These are phyloP conservation scores for Crax fasciolata DNA, from an alignment of 2,797 vertebrate species.

Conservation along the genomic window DNA sequence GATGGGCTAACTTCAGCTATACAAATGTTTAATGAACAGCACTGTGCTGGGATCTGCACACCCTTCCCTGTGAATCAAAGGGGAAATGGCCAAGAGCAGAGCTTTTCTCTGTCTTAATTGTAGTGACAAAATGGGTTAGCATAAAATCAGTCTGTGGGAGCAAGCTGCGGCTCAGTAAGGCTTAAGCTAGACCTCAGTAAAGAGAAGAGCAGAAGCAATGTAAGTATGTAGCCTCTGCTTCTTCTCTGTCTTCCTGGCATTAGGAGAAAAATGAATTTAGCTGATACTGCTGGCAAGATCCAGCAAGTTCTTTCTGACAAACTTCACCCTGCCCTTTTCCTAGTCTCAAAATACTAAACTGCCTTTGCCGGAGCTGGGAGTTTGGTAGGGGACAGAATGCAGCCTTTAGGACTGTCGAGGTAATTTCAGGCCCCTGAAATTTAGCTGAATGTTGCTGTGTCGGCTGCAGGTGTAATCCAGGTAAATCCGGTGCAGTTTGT, in stretches of 20 bases:
- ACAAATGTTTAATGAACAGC: slow-evolving; percentile 35
- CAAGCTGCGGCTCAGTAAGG: not conserved
- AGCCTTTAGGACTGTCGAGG: not conserved
- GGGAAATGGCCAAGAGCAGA: not conserved
- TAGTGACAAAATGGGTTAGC: not conserved
- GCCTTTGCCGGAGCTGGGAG: not conserved
- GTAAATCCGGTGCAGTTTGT: not conserved
- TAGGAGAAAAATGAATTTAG: not conserved
- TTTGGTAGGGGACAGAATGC: not conserved
- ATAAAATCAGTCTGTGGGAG: not conserved
- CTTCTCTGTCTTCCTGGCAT: not conserved
- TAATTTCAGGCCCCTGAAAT: not conserved
- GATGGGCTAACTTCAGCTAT: slow-evolving; percentile 14
- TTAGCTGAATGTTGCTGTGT: not conserved
- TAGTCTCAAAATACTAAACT: not conserved
- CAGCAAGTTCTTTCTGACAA: not conserved
- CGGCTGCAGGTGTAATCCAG: not conserved
- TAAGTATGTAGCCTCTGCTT: not conserved
- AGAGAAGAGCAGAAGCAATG: not conserved
- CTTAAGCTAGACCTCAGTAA: not conserved
- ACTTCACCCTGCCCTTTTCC: not conserved
- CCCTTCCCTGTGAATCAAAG: slow-evolving; percentile 5
- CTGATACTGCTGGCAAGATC: not conserved
- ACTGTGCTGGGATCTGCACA: not conserved
- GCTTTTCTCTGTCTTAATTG: not conserved